phyloP scores from a whole-genome alignment of 2,113 vertebrate genomes.

The Salvator merianae region DNA sequence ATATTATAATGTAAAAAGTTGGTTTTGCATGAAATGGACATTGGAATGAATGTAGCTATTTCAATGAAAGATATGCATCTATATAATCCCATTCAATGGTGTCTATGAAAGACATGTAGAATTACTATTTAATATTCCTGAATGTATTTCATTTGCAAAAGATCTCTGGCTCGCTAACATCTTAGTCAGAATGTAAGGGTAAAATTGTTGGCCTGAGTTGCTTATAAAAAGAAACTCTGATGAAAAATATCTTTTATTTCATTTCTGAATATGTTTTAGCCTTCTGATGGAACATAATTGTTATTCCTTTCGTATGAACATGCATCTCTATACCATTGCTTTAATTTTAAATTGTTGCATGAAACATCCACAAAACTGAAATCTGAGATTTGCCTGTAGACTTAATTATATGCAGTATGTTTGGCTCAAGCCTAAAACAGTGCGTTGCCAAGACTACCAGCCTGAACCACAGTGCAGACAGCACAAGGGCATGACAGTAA shows the following conservation, averaged over 20 bases:
- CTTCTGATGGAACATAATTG: not conserved
- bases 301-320: not conserved
- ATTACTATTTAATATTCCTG: conserved; percentile 59
- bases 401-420: not conserved
- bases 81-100: conserved; percentile 52
- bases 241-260: not conserved
- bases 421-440: not conserved
- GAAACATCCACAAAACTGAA: not conserved
- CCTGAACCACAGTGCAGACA: too few species aligned
- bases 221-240: not conserved
- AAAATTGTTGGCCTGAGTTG: not conserved
- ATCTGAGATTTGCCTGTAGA: too few species aligned
- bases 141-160: conserved; percentile 52
- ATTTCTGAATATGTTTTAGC: not conserved
- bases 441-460: too few species aligned
- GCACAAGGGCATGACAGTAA: too few species aligned
- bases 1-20: conserved; percentile 70
- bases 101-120: conserved; percentile 42
- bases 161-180: conserved; percentile 50
- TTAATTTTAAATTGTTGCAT: not conserved
- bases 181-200: conserved; percentile 51
- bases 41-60: conserved; percentile 68
- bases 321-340: not conserved
- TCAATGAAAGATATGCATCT: conserved; percentile 48
- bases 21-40: conserved; percentile 51